Evolutionary conservation across 2,888 invertebrate genomes (phyloP), one percentile per base, ranked within the genome.

Genomic region (Dynastes maya): DNA sequence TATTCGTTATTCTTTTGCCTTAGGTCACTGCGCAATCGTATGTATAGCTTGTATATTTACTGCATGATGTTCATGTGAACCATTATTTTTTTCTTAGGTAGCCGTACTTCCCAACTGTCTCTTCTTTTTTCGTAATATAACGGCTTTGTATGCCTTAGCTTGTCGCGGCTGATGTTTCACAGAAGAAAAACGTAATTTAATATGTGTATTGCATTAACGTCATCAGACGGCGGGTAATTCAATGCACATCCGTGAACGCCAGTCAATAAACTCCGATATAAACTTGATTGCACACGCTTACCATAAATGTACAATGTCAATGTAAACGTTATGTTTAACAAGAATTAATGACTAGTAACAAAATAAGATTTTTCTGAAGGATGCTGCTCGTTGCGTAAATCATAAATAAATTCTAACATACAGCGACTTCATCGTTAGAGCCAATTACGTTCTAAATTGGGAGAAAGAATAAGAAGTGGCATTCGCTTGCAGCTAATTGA

Each of bases 71-170:
- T 37, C 72, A 58, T 72, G 72, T 72, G 72, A 72, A 72, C 58
- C 27, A 58, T 58, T 72, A 58, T 72, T 72, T 72, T 71, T 72
- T 61, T 71, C 71, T 16, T 58, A 72, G 58, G 53, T 67, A 67
- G 45, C 45, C 16, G 72, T 58, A 58, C 72, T 72, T 72, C n/a
- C 72, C 72, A 72, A 72, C 72, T 72, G 72, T 40, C 37, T 58
- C 40, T 8, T 72, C n/a, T 72, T 53, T 53, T 71, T 37, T 58
- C 58, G 2, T 22, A 22, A 55, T 22, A 22, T 32, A 58, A 40
- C 37, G 72, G 32, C 45, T 8, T 51, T 16, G 5, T 32, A 53
- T 70, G 29, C 51, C 58, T 61, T 55, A 58, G 22, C 37, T 70
- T 68, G 13, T 58, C 40, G 16, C 51, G 37, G 13, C 40, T 51